Base-by-base conservation (phyloP, 2,888 invertebrate species). In the Agapostemon virescens region DNA sequence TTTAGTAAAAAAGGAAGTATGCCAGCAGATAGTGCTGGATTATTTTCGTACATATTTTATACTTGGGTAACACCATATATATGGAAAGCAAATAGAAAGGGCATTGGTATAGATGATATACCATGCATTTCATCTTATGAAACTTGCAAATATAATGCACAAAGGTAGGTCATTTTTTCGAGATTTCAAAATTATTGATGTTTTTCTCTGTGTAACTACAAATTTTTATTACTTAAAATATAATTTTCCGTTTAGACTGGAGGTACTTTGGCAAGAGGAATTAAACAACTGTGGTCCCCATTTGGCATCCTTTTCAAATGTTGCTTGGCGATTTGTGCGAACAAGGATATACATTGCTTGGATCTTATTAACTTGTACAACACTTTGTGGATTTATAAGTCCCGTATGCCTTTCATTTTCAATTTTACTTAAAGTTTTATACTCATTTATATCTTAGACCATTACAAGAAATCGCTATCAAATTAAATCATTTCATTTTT, bases 21-120 rank as follows among this genome's bases (percentile, higher is more conserved):
- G 89, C 93, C 93, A 0, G 90, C 94, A 36, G 93, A 94, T 69
- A 89, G 89, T 72, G 93, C 93, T 9, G 94, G 94, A 9, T 92
- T 94, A 84, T 92, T 94, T 84, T 94, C 94, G 5, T 93, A 93
- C 81, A 90, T 94, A 58, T 93, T 93, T 23, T 93, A 93, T 83
- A 92, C 93, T 36, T 95, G 94, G 94, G 90, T 94, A 85, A 93
- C 93, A 0, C 90, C 90, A 7, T 93, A 93, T 71, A 93, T 95
- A 91, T 93, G 93, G 93, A 92, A 92, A 61, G 93, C 94, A 1
- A 94, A 93, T 86, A 91, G 91, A 58, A 91, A 91, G 58, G 94
- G 94, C n/a, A 89, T 94, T 1, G 90, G 90, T 3, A 82, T 91
- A 23, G 90, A 92, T 0, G 93, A 93, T 77, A 85, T 93, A 33